Conservation (phyloP, 2,797 vertebrate species). For the Ceryle rudis region DNA sequence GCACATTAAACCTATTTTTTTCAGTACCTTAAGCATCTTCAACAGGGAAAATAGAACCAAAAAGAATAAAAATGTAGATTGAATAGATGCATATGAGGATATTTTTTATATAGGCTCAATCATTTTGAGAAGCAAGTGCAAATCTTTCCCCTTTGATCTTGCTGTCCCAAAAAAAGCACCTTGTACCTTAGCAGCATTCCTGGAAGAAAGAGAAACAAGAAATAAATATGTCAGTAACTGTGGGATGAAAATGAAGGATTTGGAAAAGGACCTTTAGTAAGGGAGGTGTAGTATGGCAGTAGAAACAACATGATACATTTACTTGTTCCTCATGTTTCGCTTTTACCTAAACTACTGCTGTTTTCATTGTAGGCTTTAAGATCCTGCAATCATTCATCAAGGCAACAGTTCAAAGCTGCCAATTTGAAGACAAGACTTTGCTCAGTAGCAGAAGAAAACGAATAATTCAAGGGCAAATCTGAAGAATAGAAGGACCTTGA, state of each 20-base stretch:
- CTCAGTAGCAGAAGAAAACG: constrained; percentile 5
- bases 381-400: neutral
- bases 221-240: neutral
- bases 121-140: neutral
- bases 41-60: neutral
- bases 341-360: neutral
- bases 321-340: neutral
- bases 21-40: neutral
- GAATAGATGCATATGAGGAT: neutral
- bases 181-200: neutral
- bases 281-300: neutral
- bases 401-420: constrained; percentile 18
- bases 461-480: constrained; percentile 16
- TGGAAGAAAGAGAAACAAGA: neutral
- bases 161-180: neutral
- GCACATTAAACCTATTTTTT: neutral
- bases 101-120: neutral
- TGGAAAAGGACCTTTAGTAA: neutral
- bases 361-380: neutral
- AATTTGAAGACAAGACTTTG: constrained; percentile 22
- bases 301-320: neutral
- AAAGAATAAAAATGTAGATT: neutral
- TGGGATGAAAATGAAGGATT: neutral
- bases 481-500: constrained; percentile 24
- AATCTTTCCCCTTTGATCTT: neutral